A percentile compares a stretch with the other conserved stretches of the same genome.
phyloP scores from a whole-genome alignment of 2,797 vertebrate genomes.

The Siniperca undulata region DNA sequence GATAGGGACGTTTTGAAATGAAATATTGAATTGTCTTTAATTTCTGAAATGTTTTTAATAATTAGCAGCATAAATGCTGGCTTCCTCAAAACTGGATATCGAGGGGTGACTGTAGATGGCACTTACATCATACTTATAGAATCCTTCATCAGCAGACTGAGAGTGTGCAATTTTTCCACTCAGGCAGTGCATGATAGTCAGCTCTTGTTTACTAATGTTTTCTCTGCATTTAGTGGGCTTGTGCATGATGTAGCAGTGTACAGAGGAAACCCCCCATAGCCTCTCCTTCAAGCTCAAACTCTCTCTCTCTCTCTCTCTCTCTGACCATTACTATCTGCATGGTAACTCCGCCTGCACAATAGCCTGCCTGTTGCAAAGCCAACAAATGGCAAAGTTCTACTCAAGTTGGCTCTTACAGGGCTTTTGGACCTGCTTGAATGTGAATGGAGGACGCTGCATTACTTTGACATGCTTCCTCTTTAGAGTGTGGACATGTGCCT shows the following conservation, averaged over 20 bases:
- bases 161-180: conserved; percentile 9
- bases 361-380: conserved; percentile 13
- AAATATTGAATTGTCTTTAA: neutral
- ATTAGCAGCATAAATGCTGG: neutral
- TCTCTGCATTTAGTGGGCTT: conserved; percentile 22
- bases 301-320: neutral
- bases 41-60: neutral
- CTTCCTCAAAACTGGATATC: neutral
- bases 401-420: neutral
- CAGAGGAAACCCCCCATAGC: conserved; percentile 14
- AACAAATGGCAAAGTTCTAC: conserved; percentile 16
- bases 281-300: neutral
- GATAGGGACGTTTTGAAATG: neutral
- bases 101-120: neutral
- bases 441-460: neutral
- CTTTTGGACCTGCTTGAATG: conserved; percentile 4
- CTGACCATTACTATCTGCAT: conserved; percentile 1
- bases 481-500: conserved; percentile 11
- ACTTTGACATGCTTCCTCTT: conserved; percentile 1
- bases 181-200: conserved; percentile 26
- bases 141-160: conserved; percentile 22
- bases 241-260: conserved; percentile 22
- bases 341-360: conserved; percentile 15
- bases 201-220: conserved; percentile 29
- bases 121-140: conserved; percentile 15